A percentile compares a stretch with the other conserved stretches of the same genome.
Conservation (phyloP, 1,140 invertebrate genomes). For the Protaetia brevitarsis region DNA sequence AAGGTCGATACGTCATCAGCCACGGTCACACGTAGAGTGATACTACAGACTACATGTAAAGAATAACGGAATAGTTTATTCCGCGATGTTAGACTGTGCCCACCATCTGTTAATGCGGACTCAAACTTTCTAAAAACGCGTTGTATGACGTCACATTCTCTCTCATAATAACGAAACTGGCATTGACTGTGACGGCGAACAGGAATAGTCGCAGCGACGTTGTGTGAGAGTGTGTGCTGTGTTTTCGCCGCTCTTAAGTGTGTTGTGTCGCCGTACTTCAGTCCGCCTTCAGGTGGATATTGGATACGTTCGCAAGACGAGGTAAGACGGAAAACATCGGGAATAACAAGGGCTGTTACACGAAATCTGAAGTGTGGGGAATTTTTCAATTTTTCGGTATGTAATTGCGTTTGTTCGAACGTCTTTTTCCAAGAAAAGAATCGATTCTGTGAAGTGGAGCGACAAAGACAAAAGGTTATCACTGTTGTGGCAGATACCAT, state of each 20-base stretch:
- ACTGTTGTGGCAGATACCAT: not conserved
- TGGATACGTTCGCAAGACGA: not conserved
- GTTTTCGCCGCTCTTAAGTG: too few relatives aligned
- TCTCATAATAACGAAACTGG: too few relatives aligned
- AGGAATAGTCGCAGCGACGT: too few relatives aligned
- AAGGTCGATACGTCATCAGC: not conserved
- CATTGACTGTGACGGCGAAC: too few relatives aligned
- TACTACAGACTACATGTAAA: too few relatives aligned
- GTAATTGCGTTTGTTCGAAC: not conserved
- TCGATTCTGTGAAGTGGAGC: not conserved
- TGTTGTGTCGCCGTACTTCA: not conserved
- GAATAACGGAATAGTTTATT: too few relatives aligned
- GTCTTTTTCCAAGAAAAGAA: not conserved
- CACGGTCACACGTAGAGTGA: not conserved
- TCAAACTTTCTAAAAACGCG: not conserved
- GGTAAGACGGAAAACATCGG: not conserved
- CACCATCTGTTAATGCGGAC: not conserved
- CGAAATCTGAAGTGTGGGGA: not conserved
- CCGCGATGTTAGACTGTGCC: not conserved
- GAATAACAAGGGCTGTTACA: not conserved
- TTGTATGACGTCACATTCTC: conserved; percentile 8
- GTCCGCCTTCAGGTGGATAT: not conserved
- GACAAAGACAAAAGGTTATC: not conserved
- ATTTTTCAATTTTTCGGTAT: not conserved
- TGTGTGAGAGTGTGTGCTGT: too few relatives aligned